Base-by-base conservation (phyloP, 2,888 invertebrate species). In the Philaethria dido region DNA sequence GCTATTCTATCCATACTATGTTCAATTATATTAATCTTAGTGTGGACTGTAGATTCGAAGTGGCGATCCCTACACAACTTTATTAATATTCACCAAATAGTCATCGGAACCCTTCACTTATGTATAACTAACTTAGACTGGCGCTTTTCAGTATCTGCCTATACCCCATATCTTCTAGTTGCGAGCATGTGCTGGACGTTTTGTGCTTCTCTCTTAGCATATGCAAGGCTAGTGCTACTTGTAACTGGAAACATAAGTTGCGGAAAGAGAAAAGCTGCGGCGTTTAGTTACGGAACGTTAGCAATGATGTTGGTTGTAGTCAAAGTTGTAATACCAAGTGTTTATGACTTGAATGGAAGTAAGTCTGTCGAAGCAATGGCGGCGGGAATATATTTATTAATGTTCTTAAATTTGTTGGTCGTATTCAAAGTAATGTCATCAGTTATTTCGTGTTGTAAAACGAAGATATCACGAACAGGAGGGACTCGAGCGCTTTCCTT, bases 21-120 rank as follows among this genome's bases (percentile, higher is more conserved):
- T 62, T 72, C 72, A 3, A 14, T 66, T 8, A 39, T 69, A 16
- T 62, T 74, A 25, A 9, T 73, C 6, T n/a, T 57, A 45, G 68
- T 73, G 18, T 76, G 75, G 75, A 74, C 48, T 47, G 11, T 69
- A 0, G 65, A 74, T 22, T 65, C 71, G 36, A 71, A 69, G 64
- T 76, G 76, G 76, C 70, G 74, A 6, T 66, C 70, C 0, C 57
- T 75, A 0, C 74, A 75, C 48, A 76, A 75, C 36, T 76, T 70
- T 33, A 71, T 76, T 44, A 72, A 71, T 48, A 63, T 72, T 3
- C 67, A 75, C 29, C 76, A 76, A 67, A 68, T 76, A 6, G 39
- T 70, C 11, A 33, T 68, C 25, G 75, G 74, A 0, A 75, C 72
- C 6, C 22, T 73, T 20, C 69, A 75, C 11, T 63, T 75, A 18